phyloP scores from a whole-genome alignment of 1,140 invertebrate species.

The Drosophila pandora region DNA sequence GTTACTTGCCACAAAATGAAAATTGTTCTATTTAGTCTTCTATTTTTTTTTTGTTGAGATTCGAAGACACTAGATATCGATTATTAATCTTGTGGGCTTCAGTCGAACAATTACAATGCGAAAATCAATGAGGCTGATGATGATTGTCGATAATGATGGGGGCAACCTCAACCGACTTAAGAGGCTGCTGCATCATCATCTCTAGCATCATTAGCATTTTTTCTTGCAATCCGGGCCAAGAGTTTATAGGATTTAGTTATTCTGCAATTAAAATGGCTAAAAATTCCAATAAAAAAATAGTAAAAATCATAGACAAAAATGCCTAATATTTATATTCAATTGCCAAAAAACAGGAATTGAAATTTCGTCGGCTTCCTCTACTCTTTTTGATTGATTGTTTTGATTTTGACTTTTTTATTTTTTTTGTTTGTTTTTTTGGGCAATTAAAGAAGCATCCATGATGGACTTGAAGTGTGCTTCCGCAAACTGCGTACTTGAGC shows the following conservation, averaged over 20 bases:
- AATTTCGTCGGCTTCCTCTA: slow-evolving; percentile 24
- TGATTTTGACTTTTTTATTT: slow-evolving; percentile 11
- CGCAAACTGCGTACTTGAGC: slow-evolving; percentile 52
- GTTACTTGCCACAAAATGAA: slow-evolving; percentile 19
- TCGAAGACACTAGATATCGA: slow-evolving; percentile 21
- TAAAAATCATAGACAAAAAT: neutral
- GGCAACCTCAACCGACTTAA: slow-evolving; percentile 56
- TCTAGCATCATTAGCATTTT: slow-evolving; percentile 36
- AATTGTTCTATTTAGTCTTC: slow-evolving; percentile 31
- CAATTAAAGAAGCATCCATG: slow-evolving; percentile 46
- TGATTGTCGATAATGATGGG: slow-evolving; percentile 56
- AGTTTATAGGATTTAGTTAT: slow-evolving; percentile 3
- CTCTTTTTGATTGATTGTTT: slow-evolving; percentile 51
- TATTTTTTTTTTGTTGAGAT: slow-evolving; percentile 2
- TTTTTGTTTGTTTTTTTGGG: slow-evolving; percentile 9
- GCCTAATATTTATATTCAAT: slow-evolving; percentile 43
- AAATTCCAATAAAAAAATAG: no score
- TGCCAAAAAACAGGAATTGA: slow-evolving; percentile 51
- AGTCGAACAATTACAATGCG: slow-evolving; percentile 55
- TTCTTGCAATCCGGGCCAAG: slow-evolving; percentile 38
- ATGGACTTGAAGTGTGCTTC: slow-evolving; percentile 46
- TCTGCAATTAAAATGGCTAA: no score
- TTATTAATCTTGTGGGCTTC: slow-evolving; percentile 41
- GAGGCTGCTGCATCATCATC: slow-evolving; percentile 30
- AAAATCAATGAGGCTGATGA: slow-evolving; percentile 54